Conservation (phyloP, 2,888 invertebrate species). For the Xylocampa areola region DNA sequence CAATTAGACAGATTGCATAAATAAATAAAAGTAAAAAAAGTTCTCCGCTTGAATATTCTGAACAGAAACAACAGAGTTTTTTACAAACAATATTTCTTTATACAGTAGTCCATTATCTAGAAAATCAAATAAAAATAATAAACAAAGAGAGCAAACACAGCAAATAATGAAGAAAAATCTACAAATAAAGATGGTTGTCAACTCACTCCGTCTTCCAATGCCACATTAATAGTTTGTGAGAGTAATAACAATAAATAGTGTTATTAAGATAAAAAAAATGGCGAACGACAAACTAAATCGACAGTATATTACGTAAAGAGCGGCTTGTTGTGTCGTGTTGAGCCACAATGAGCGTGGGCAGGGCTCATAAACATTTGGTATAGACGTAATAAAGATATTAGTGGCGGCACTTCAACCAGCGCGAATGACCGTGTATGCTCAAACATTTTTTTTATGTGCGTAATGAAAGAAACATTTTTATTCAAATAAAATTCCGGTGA, state of each 20-base stretch:
- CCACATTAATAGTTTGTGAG: conserved; percentile 59
- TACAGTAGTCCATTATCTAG: conserved; percentile 12
- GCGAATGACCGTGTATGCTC: conserved; percentile 61
- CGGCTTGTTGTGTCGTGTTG: conserved; percentile 66
- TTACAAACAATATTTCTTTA: conserved; percentile 7
- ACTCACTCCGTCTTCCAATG: conserved; percentile 49
- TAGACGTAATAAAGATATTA: conserved; percentile 79
- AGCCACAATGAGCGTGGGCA: conserved; percentile 69
- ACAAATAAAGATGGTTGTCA: conserved; percentile 45
- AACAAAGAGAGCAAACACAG: conserved; percentile 27
- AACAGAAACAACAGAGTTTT: conserved; percentile 5
- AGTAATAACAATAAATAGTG: conserved; percentile 65
- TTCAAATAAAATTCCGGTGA: conserved; percentile 60
- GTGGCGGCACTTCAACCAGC: conserved; percentile 61
- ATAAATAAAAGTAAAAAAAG: not conserved
- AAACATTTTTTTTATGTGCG: conserved; percentile 64
- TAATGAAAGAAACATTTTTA: conserved; percentile 65
- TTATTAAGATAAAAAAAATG: conserved; percentile 62
- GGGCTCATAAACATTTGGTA: conserved; percentile 75
- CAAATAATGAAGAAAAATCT: conserved; percentile 41
- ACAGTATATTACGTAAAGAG: conserved; percentile 54
- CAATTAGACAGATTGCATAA: too few species aligned
- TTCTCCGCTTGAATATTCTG: conserved; percentile 1
- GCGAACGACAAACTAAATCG: conserved; percentile 55
- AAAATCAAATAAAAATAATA: conserved; percentile 37